A percentile compares a stretch with the other conserved stretches of the same genome.
These are phyloP conservation scores for Papilio aristodemus DNA, from an alignment of 1,140 invertebrate species.

Conservation along the genomic window DNA sequence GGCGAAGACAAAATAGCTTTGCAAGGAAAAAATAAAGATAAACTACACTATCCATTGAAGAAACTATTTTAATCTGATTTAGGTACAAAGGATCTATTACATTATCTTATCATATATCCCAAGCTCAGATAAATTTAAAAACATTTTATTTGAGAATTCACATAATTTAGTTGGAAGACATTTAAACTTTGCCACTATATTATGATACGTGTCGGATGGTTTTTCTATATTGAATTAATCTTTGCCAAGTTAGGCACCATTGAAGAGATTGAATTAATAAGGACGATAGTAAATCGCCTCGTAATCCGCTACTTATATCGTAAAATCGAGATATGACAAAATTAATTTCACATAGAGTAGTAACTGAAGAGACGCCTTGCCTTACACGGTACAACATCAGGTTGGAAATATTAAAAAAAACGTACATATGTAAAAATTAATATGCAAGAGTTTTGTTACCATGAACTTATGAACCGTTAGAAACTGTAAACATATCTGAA, in stretches of 20 bases:
- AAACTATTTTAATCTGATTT: neutral
- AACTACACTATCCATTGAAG: too few species aligned
- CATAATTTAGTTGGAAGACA: neutral
- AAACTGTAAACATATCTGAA: too few species aligned
- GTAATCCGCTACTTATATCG: constrained; percentile 72
- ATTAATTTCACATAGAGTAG: constrained; percentile 65
- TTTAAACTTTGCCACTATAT: neutral
- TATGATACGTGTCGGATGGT: neutral
- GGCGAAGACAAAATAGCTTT: too few species aligned
- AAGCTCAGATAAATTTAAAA: neutral
- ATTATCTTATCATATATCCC: too few species aligned
- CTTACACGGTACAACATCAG: too few species aligned
- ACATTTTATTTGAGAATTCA: neutral
- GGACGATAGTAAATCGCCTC: constrained; percentile 63
- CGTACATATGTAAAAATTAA: too few species aligned
- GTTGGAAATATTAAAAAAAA: too few species aligned
- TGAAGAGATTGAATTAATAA: constrained; percentile 59
- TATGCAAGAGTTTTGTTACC: too few species aligned
- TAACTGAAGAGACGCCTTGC: constrained; percentile 71
- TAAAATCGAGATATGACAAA: constrained; percentile 68
- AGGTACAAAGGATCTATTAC: neutral
- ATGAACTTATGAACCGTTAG: too few species aligned
- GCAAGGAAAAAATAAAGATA: too few species aligned
- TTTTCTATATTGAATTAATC: constrained; percentile 44
- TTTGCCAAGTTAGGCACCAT: constrained; percentile 52